phyloP scores from a whole-genome alignment of 2,113 vertebrate species.

The Peromyscus leucopus region DNA sequence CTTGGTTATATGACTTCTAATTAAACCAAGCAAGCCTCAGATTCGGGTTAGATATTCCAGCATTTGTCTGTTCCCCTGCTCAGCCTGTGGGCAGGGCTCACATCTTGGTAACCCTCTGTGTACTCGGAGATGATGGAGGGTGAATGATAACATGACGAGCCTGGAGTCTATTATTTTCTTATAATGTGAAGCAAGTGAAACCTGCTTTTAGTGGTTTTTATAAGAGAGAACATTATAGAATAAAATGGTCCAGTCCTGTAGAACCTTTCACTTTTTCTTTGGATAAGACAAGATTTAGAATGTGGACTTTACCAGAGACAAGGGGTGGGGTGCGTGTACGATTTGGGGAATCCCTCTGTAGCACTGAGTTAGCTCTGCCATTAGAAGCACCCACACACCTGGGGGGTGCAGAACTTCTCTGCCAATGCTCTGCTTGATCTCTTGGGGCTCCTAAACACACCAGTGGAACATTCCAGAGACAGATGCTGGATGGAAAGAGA shows the following conservation, averaged over 20 bases:
- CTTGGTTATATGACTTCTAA: background rate
- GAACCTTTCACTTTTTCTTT: background rate
- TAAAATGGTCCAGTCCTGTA: background rate
- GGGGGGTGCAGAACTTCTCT: background rate
- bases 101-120: background rate
- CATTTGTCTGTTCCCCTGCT: background rate
- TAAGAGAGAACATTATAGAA: slow-evolving; percentile 10
- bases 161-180: slow-evolving; percentile 19
- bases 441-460: background rate
- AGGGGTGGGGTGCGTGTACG: background rate
- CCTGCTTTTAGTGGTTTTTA: slow-evolving; percentile 47
- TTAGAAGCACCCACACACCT: background rate
- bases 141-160: background rate
- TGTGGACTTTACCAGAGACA: background rate
- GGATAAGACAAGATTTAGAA: background rate
- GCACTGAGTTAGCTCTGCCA: background rate
- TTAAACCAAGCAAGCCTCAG: background rate
- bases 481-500: background rate
- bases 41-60: background rate
- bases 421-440: background rate
- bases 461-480: background rate
- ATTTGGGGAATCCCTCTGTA: background rate
- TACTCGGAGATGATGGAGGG: slow-evolving; percentile 19
- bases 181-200: slow-evolving; percentile 20
- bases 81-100: background rate